phyloP scores from a whole-genome alignment of 2,113 vertebrate species.

The Xenopus laevis region DNA sequence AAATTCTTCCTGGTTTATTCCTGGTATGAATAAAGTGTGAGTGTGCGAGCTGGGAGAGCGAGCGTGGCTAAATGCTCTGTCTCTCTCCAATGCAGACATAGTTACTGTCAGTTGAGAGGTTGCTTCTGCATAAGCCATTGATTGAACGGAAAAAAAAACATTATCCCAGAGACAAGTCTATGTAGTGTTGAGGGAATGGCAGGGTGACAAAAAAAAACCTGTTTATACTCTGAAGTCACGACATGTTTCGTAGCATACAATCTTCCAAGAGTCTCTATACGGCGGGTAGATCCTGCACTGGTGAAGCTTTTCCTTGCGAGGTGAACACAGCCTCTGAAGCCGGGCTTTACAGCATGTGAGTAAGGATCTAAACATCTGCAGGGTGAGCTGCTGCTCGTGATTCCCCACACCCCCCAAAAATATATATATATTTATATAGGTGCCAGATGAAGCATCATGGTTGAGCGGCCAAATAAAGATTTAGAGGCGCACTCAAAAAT shows the following conservation, averaged over 20 bases:
- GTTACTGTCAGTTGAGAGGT: constrained; percentile 26
- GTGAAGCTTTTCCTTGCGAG: neutral
- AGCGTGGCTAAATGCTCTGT: neutral
- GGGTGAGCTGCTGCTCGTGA: neutral
- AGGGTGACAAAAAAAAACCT: constrained; percentile 4
- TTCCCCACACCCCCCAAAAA: neutral
- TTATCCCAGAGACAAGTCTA: constrained; percentile 28
- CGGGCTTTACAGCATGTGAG: neutral
- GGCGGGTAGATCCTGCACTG: neutral
- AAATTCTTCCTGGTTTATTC: constrained; percentile 37
- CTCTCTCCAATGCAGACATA: constrained; percentile 9
- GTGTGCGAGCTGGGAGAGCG: constrained; percentile 16
- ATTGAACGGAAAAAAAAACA: constrained; percentile 30
- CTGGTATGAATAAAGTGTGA: constrained; percentile 37
- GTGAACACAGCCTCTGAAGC: neutral
- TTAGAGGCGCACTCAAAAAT: neutral
- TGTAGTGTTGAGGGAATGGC: constrained; percentile 37
- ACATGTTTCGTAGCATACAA: constrained; percentile 5
- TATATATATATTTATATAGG: neutral
- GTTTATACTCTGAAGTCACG: neutral
- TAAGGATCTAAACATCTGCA: neutral
- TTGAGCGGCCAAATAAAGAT: neutral
- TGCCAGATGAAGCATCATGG: constrained; percentile 1
- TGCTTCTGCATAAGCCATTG: constrained; percentile 25
- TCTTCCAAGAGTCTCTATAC: constrained; percentile 8